Base-by-base conservation (phyloP, 2,113 vertebrate species). In the Todiramphus saurophagus region DNA sequence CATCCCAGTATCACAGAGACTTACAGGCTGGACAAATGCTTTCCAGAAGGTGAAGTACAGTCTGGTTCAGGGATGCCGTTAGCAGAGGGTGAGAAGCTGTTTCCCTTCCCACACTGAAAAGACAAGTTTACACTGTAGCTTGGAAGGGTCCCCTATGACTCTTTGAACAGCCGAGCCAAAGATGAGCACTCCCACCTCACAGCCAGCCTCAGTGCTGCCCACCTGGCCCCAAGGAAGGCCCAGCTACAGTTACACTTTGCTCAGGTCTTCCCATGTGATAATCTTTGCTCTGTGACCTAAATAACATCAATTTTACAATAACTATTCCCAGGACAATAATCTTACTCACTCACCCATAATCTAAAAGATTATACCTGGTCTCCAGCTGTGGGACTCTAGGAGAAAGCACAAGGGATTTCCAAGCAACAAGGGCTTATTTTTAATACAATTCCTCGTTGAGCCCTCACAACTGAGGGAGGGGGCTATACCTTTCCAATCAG, bases 321-420 rank as follows among this genome's bases (percentile, higher is more conserved):
- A 77, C 86, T 85, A 44, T 95, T 67, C 51, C 44, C 4, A 7
- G 70, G 35, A 82, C 43, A 20, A 14, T 80, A 83, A 91, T 89
- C 75, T 39, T 30, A 62, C 18, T 83, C 83, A 31, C 41, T 68
- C 63, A 51, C 14, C 41, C 83, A 58, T 55, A 73, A 86, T 83
- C 94, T 68, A 17, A 81, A 66, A 91, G 87, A 89, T 93, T 76
- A 80, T 37, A 91, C 70, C 81, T 85, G 51, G 78, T 85, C 41
- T 87, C 50, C 84, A 90, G 66, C 91, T 69, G 62, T 11, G 33
- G 58, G n/a, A 87, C 59, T 89, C 39, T 35, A n/a, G 39, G 37
- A 83, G 11, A 62, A 56, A 72, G 35, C 66, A 37, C 50, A 20
- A 33, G 44, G 25, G 58, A 94, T 73, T 87, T 73, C 53, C 64